Percentiles rank a stretch among this genome's conserved stretches.
phyloP scores from a whole-genome alignment of 2,888 invertebrate species.

The Phragmatobia fuliginosa region DNA sequence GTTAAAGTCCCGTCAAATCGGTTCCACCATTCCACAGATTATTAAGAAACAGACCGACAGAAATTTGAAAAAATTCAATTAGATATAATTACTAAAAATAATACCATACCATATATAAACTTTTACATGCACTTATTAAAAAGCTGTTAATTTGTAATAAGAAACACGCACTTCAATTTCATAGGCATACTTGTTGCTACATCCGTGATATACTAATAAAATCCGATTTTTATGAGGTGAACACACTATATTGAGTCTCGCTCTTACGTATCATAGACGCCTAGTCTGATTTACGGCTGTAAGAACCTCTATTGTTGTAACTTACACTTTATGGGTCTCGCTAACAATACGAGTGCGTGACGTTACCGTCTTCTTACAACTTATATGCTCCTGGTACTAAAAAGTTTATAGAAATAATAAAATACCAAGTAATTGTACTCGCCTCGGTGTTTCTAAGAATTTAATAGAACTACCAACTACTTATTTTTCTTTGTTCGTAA shows the following conservation, averaged over 20 bases:
- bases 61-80: too few species aligned
- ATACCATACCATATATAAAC: too few species aligned
- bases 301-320: slow-evolving; percentile 57
- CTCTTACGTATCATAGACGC: slow-evolving; percentile 64
- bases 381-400: slow-evolving; percentile 38
- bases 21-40: too few species aligned
- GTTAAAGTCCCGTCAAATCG: too few species aligned
- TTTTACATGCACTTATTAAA: too few species aligned
- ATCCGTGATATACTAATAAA: slow-evolving; percentile 62
- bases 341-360: slow-evolving; percentile 49
- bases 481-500: slow-evolving; percentile 16
- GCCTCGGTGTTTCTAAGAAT: slow-evolving; percentile 10
- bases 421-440: slow-evolving; percentile 18
- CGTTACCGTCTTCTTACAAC: slow-evolving; percentile 34
- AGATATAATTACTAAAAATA: too few species aligned
- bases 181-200: slow-evolving; percentile 6
- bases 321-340: slow-evolving; percentile 41
- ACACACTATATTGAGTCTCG: slow-evolving; percentile 63
- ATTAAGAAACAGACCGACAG: too few species aligned
- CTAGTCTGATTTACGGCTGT: slow-evolving; percentile 60
- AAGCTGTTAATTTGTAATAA: too few species aligned
- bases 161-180: too few species aligned
- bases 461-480: slow-evolving; percentile 7
- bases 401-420: slow-evolving; percentile 24
- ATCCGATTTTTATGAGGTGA: slow-evolving; percentile 69